Percentiles rank a stretch among this genome's conserved stretches.
These are phyloP conservation scores for Philopotamus ludificatus DNA, from an alignment of 1,140 invertebrate species.

Conservation along the genomic window DNA sequence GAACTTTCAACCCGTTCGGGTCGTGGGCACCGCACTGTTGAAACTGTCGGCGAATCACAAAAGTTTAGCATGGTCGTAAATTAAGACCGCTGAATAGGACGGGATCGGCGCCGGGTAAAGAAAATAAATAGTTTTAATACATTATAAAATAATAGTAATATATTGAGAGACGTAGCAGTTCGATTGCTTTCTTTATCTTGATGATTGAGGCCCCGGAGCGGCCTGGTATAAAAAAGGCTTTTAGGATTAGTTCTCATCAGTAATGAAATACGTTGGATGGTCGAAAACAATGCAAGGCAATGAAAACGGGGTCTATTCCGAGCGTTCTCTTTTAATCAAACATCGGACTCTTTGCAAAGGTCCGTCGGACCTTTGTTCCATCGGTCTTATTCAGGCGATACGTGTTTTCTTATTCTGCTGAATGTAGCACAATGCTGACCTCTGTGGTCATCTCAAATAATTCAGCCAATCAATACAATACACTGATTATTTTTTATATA, in stretches of 20 bases:
- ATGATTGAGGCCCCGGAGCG: too few species aligned
- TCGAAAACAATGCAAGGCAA: not conserved
- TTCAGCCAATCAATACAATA: not conserved
- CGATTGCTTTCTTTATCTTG: too few species aligned
- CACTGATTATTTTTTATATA: too few species aligned
- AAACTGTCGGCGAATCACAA: conserved; percentile 2
- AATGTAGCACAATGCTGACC: not conserved
- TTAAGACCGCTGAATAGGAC: too few species aligned
- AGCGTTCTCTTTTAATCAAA: not conserved
- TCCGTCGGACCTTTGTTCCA: conserved; percentile 1
- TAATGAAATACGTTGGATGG: not conserved
- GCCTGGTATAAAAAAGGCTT: too few species aligned
- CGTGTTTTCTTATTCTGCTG: not conserved
- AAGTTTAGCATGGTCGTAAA: too few species aligned
- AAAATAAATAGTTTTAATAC: too few species aligned
- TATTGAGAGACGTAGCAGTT: too few species aligned
- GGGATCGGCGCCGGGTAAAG: too few species aligned
- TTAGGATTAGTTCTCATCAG: not conserved
- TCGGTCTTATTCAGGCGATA: not conserved
- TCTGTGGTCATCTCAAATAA: not conserved
- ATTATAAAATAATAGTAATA: too few species aligned
- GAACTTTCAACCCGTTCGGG: not conserved
- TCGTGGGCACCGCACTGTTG: not conserved
- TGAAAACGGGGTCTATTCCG: not conserved
- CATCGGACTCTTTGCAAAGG: not conserved